These are phyloP conservation scores for Holothuria glaberrima DNA, from an alignment of 35 echinoderm and acorn worm genomes.

Conservation along the genomic window DNA sequence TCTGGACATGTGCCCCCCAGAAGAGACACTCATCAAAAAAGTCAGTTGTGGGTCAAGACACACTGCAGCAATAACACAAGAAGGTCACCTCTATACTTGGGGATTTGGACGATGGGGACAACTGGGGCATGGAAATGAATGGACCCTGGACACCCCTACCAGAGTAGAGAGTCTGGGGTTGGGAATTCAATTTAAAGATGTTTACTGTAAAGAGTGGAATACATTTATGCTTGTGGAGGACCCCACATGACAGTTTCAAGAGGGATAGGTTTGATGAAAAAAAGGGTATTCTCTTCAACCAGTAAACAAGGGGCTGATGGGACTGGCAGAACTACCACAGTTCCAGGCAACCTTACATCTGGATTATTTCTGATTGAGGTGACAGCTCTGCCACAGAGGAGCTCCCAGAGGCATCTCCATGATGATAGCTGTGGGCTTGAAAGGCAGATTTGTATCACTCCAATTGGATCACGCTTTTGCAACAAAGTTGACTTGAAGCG, in stretches of 20 bases:
- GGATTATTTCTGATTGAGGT: too few species aligned
- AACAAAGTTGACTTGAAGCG: too few species aligned
- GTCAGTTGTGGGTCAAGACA: conserved; percentile 96
- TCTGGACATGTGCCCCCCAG: conserved; percentile 15
- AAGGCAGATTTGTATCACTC: too few species aligned
- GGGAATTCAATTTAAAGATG: conserved; percentile 53
- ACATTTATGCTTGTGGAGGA: conserved; percentile 48
- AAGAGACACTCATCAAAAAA: conserved; percentile 42
- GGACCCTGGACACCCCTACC: conserved; percentile 69
- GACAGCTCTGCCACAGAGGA: too few species aligned
- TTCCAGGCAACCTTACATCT: too few species aligned
- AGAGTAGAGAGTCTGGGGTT: conserved; percentile 58
- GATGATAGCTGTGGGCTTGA: too few species aligned
- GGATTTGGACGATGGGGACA: conserved; percentile 90
- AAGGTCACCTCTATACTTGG: conserved; percentile 86
- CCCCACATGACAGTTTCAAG: neutral
- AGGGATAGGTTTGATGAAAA: neutral
- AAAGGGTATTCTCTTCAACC: too few species aligned
- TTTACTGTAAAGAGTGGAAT: conserved; percentile 81
- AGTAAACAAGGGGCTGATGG: too few species aligned
- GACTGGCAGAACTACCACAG: too few species aligned
- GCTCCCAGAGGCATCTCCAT: too few species aligned
- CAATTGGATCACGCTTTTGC: too few species aligned
- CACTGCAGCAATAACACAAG: conserved; percentile 75
- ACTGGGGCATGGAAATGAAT: conserved; percentile 77